A percentile compares a stretch with the other conserved stretches of the same genome.
phyloP scores from a whole-genome alignment of 2,888 invertebrate species.

The Dynastes tityus region DNA sequence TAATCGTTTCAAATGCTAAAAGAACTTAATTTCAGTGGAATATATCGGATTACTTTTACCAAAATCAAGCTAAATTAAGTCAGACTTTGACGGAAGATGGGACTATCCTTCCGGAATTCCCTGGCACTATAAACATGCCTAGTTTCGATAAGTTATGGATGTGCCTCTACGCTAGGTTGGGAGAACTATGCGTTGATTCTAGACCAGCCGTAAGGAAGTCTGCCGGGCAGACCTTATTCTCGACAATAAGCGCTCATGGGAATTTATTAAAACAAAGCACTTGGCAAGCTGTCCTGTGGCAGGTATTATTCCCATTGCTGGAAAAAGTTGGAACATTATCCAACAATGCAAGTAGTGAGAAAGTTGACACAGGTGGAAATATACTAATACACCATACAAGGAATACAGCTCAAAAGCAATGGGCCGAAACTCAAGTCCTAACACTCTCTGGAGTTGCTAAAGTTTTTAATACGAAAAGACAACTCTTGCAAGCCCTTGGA shows the following conservation, averaged over 20 bases:
- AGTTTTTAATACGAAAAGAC: slow-evolving; percentile 93
- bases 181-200: slow-evolving; percentile 94
- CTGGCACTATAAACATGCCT: slow-evolving; percentile 87
- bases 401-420: slow-evolving; percentile 98
- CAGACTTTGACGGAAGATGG: slow-evolving; percentile 82
- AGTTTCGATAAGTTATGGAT: slow-evolving; percentile 96
- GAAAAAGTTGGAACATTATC: slow-evolving; percentile 90
- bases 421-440: slow-evolving; percentile 97
- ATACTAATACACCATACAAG: slow-evolving; percentile 98
- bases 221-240: slow-evolving; percentile 97
- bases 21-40: slow-evolving; percentile 86
- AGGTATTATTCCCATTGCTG: slow-evolving; percentile 94
- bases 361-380: slow-evolving; percentile 91
- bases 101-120: slow-evolving; percentile 87
- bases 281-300: slow-evolving; percentile 96
- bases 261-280: slow-evolving; percentile 88
- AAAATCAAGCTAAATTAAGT: slow-evolving; percentile 90
- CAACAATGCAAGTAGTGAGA: slow-evolving; percentile 81
- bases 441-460: slow-evolving; percentile 93
- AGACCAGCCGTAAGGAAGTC: slow-evolving; percentile 97
- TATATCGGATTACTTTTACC: slow-evolving; percentile 97
- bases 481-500: slow-evolving; percentile 85
- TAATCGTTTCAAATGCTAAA: not conserved
- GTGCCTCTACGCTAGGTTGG: slow-evolving; percentile 91
- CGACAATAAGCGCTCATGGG: slow-evolving; percentile 97